Evolutionary conservation across 2,113 vertebrate genomes (phyloP), one percentile per base, ranked within the genome.

Genomic region (Pluvialis apricaria): DNA sequence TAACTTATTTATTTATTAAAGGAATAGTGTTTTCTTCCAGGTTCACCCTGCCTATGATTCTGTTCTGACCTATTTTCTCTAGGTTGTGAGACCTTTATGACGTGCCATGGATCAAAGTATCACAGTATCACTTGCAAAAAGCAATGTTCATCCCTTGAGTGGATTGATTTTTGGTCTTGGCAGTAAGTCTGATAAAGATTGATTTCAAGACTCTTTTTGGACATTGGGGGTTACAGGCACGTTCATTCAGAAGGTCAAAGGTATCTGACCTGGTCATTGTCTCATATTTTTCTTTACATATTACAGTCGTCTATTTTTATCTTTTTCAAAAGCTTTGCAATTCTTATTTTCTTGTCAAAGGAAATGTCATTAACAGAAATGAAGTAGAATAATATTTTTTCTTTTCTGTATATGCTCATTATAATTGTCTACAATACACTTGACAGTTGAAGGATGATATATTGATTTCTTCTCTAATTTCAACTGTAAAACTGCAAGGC

Each of bases 401-500:
- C 20, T 75, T 75, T 81, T 76, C 19, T 61, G 21, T 55, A 36
- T 34, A 73, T 73, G 6, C 2, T 91, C 21, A 49, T 65, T 94
- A 78, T 36, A 86, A 84, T 49, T 92, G 11, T 57, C 49, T 81
- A 52, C 80, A 68, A n/a, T 61, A 54, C 21, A 69, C 31, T 91
- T 87, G 51, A 66, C 54, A 87, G 57, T 49, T 93, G 72, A 87
- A 91, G 65, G 61, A 92, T 83, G 47, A 85, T 58, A 26, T 89
- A 96, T 91, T 91, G 92, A 91, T 95, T 92, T 89, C 8, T 92
- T 76, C 76, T 89, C 77, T 87, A 62, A 75, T 92, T 96, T 95
- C 49, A 85, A 7, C 65, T 38, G 11, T 68, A 91, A 81, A 88
- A 78, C 21, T 86, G 16, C 24, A 68, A 79, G 47, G 51, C 42